Evolutionary conservation across 1,140 invertebrate species (phyloP), one percentile per base, ranked within the genome.

Genomic region (Papilio polytes): DNA sequence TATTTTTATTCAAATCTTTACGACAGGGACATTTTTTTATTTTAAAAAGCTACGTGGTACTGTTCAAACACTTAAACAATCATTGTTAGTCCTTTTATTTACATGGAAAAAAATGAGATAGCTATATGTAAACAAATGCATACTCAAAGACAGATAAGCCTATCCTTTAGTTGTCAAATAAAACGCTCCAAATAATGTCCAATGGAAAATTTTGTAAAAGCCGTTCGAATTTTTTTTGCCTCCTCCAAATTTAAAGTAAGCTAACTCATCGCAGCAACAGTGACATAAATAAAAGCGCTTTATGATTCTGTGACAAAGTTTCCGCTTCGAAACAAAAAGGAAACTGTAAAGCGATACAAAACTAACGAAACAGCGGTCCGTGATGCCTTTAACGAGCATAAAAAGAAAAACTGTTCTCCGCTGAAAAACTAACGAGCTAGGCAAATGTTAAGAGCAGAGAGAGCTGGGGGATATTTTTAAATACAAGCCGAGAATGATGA

Each of bases 321-420:
- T 41, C 36, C 36, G 36, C 36, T 41, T 41, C 36, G 6, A 41
- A 7, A 41, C 36, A 41, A 41, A 41, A 41, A 41, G 36, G 36
- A 41, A 70, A 70, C 63, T 70, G 26, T 70, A 70, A 70, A 70
- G 63, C 26, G 13, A 70, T 70, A 70, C 26, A 70, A 70, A 70
- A 70, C 63, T 70, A 70, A 70, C 63, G 63, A 70, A 70, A 70
- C 63, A 70, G 63, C 63, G 63, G 63, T 31, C 63, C 13, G 63
- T 70, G 63, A 70, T 70, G 63, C 63, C 63, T 70, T 70, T 70
- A 70, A 70, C 63, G 63, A 70, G 63, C 63, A 70, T 31, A 70
- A 70, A 70, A 70, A 36, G 63, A 15, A 70, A 70, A 70, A 31
- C 3, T 18, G 63, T 70, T 31, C 22, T 41, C 36, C 36, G 36